Percentiles rank a stretch among this genome's conserved stretches.
Evolutionary conservation across 1,140 invertebrate genomes (phyloP).

Genomic region (Drosophila parvula): DNA sequence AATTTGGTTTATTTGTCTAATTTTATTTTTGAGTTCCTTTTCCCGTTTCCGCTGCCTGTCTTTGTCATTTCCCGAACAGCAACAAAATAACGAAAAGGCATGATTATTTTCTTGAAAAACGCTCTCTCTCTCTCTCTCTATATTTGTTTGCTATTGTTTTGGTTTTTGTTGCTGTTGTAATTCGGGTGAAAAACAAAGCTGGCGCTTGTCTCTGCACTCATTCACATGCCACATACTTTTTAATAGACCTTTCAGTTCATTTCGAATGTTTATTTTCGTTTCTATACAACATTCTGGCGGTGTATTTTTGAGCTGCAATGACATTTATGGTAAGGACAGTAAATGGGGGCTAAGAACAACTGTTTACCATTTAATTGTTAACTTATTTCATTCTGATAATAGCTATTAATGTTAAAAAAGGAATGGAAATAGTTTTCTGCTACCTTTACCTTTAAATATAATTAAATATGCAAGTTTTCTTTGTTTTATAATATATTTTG

Average conservation of each 20-base stretch:
- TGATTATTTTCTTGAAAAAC: conserved; percentile 49
- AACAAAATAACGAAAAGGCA: conserved; percentile 16
- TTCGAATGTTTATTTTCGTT: conserved; percentile 30
- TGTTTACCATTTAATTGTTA: neutral
- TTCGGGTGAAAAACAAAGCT: conserved; percentile 42
- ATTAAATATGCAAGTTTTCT: neutral
- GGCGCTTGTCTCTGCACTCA: conserved; percentile 40
- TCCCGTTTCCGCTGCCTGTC: conserved; percentile 40
- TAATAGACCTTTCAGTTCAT: conserved; percentile 35
- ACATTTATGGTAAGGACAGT: conserved; percentile 26
- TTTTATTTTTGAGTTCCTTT: conserved; percentile 43
- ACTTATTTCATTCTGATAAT: neutral
- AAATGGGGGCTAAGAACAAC: neutral
- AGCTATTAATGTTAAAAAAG: neutral
- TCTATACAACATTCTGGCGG: conserved; percentile 1
- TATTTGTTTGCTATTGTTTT: conserved; percentile 47
- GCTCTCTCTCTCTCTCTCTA: conserved; percentile 30
- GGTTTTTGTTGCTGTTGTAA: conserved; percentile 19
- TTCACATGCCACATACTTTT: conserved; percentile 44
- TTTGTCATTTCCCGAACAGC: conserved; percentile 41
- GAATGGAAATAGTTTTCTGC: neutral
- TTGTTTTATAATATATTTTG: neutral
- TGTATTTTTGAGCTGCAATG: conserved; percentile 49
- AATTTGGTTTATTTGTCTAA: conserved; percentile 34
- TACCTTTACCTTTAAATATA: neutral